Evolutionary conservation across 1,140 invertebrate species (phyloP).

Genomic region (Delia radicum): DNA sequence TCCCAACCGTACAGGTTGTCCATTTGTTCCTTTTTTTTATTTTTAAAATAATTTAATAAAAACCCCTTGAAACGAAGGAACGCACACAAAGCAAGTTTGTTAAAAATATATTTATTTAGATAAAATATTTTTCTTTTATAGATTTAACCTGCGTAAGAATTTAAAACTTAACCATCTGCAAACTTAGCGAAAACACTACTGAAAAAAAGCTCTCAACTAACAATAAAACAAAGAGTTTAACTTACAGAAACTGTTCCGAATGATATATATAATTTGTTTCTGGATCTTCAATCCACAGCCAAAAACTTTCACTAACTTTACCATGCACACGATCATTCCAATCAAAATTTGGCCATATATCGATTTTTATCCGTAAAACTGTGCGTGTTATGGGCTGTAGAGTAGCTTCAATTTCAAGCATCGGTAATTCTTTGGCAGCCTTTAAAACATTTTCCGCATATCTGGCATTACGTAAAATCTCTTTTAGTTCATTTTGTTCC

Average conservation of each 20-base stretch:
- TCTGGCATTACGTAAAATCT: slow-evolving; percentile 74
- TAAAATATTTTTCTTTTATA: too few species aligned
- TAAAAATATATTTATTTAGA: too few species aligned
- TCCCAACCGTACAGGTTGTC: too few species aligned
- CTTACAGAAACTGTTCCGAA: slow-evolving; percentile 81
- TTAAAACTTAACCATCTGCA: too few species aligned
- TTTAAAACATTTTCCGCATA: slow-evolving; percentile 78
- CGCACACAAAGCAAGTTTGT: too few species aligned
- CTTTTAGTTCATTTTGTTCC: slow-evolving; percentile 81
- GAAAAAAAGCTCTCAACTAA: too few species aligned
- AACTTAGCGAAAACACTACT: too few species aligned
- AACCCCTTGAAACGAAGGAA: too few species aligned
- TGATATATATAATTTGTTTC: slow-evolving; percentile 94
- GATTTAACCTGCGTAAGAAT: too few species aligned
- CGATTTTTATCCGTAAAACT: slow-evolving; percentile 84
- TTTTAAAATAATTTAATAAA: too few species aligned
- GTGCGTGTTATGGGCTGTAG: slow-evolving; percentile 95
- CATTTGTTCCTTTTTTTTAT: too few species aligned
- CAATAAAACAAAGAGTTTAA: background rate
- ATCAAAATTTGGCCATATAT: slow-evolving; percentile 80
- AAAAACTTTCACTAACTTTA: slow-evolving; percentile 85
- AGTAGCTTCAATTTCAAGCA: slow-evolving; percentile 76
- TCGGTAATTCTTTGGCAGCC: slow-evolving; percentile 83
- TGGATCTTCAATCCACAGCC: slow-evolving; percentile 97
- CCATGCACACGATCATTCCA: slow-evolving; percentile 93